Evolutionary conservation across 2,113 vertebrate genomes (phyloP).

Genomic region (Podocnemis expansa): DNA sequence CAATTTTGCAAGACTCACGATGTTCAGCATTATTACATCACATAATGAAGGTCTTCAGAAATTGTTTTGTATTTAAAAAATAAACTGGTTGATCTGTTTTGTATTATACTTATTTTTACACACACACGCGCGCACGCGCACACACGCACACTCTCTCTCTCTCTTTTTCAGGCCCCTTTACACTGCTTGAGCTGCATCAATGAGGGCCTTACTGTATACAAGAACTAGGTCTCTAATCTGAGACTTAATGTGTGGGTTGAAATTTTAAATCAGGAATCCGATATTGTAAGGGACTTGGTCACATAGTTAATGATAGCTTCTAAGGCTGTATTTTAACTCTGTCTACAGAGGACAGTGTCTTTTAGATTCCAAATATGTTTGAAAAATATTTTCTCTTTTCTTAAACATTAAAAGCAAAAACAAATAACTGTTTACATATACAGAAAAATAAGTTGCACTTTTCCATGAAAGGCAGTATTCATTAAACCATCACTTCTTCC

Average conservation of each 20-base stretch:
- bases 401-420: too few relatives aligned
- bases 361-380: background rate
- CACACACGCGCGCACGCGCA: too few relatives aligned
- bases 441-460: background rate
- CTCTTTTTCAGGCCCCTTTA: too few relatives aligned
- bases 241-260: background rate
- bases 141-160: too few relatives aligned
- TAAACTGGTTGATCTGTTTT: background rate
- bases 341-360: background rate
- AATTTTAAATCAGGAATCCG: background rate
- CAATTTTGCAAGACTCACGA: constrained; percentile 3
- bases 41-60: constrained; percentile 18
- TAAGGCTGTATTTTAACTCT: background rate
- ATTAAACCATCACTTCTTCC: background rate
- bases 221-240: background rate
- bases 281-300: background rate
- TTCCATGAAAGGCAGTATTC: background rate
- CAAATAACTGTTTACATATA: background rate
- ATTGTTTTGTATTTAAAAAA: constrained; percentile 56
- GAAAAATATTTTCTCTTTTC: background rate
- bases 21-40: background rate
- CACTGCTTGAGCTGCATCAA: background rate
- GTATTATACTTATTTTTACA: background rate
- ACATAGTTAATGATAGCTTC: background rate
- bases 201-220: background rate